Evolutionary conservation across 2,113 vertebrate species (phyloP).

Genomic region (Noctilio leporinus): DNA sequence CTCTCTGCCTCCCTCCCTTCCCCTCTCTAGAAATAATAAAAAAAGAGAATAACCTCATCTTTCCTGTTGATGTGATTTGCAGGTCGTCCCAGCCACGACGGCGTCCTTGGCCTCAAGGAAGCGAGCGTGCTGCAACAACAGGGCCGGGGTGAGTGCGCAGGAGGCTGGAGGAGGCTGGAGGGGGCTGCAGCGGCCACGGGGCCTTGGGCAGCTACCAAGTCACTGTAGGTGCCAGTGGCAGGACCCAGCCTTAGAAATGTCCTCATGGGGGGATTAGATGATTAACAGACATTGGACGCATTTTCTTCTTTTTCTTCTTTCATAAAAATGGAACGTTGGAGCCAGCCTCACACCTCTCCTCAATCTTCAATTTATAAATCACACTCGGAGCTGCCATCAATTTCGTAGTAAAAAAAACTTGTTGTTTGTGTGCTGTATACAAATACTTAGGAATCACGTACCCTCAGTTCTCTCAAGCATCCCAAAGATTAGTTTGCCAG

Average conservation of each 20-base stretch:
- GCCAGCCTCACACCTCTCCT: neutral
- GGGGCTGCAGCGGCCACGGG: too few species aligned
- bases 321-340: neutral
- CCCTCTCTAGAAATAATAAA: too few species aligned
- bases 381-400: neutral
- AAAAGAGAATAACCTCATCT: too few species aligned
- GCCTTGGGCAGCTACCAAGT: rapidly evolving
- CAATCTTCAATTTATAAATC: neutral
- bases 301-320: neutral
- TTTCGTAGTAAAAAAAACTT: neutral
- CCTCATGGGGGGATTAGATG: rapidly evolving
- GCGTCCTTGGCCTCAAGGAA: conserved; percentile 64
- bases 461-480: neutral
- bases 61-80: conserved; percentile 21
- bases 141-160: neutral
- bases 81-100: conserved; percentile 63
- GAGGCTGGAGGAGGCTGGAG: too few species aligned
- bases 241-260: neutral
- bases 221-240: rapidly evolving
- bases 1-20: too few species aligned
- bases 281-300: neutral
- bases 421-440: neutral
- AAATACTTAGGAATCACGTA: neutral
- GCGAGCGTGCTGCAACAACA: conserved; percentile 66
- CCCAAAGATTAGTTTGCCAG: neutral